Percentiles rank a stretch among this genome's conserved stretches.
Conservation (phyloP, 2,113 vertebrate species). For the Sus scrofa region DNA sequence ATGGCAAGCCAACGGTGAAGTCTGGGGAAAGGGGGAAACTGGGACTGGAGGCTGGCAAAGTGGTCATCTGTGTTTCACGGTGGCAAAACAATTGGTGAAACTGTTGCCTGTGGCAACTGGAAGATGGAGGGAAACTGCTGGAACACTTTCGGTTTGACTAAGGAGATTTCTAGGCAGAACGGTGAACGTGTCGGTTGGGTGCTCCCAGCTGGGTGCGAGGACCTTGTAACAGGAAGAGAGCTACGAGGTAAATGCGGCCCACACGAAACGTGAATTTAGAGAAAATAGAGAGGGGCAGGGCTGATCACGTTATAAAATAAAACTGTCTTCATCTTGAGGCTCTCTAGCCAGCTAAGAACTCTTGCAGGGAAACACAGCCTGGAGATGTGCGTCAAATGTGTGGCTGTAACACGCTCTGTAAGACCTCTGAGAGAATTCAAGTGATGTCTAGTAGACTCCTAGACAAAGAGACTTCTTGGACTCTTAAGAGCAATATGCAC, state of each 20-base stretch:
- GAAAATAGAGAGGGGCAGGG: neutral
- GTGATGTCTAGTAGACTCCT: neutral
- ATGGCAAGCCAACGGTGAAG: conserved; percentile 26
- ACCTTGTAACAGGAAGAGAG: neutral
- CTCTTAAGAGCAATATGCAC: neutral
- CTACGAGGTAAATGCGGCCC: neutral
- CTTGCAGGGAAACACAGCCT: neutral
- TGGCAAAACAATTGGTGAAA: neutral
- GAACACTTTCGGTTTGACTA: neutral
- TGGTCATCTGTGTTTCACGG: neutral
- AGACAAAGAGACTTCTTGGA: neutral
- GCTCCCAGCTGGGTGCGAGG: neutral
- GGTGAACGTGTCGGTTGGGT: neutral
- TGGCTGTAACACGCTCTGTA: conserved; percentile 7
- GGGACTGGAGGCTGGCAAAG: conserved; percentile 7
- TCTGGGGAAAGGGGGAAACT: neutral
- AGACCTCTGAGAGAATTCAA: conserved; percentile 5
- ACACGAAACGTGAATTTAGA: conserved; percentile 5
- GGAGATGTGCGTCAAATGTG: neutral
- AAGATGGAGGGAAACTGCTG: neutral
- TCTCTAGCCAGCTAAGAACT: neutral
- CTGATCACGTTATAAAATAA: neutral
- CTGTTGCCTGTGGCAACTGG: neutral
- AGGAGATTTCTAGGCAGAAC: neutral
- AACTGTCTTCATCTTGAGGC: neutral